Conservation (phyloP, 2,888 invertebrate genomes). For the Caenorhabditis sinica region DNA sequence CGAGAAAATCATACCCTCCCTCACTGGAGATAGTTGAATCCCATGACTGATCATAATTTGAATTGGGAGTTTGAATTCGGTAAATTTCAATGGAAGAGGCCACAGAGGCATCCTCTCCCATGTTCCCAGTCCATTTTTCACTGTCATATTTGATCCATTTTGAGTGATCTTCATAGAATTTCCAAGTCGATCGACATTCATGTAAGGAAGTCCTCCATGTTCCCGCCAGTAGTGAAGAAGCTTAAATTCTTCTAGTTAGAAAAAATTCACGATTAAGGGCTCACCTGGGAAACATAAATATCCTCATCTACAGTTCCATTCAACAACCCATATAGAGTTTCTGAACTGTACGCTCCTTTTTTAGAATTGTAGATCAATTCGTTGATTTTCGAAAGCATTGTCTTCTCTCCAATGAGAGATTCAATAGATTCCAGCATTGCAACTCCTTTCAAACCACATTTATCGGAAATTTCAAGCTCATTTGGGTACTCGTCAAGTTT, state of each 20-base stretch:
- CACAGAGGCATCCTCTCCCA: slow-evolving; percentile 73
- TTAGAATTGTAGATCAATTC: slow-evolving; percentile 63
- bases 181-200: slow-evolving; percentile 66
- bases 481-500: slow-evolving; percentile 65
- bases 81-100: slow-evolving; percentile 71
- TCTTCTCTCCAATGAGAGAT: slow-evolving; percentile 64
- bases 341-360: slow-evolving; percentile 41
- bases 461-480: slow-evolving; percentile 63
- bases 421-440: slow-evolving; percentile 69
- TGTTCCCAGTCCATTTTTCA: slow-evolving; percentile 58
- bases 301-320: slow-evolving; percentile 62
- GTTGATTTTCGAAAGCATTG: slow-evolving; percentile 66
- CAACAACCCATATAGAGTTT: slow-evolving; percentile 47
- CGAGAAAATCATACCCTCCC: slow-evolving; percentile 62
- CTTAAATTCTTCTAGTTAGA: slow-evolving; percentile 26
- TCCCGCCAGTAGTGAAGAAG: slow-evolving; percentile 68
- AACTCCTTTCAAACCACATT: slow-evolving; percentile 71
- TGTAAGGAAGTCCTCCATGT: slow-evolving; percentile 69
- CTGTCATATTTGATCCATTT: slow-evolving; percentile 60
- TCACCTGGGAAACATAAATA: slow-evolving; percentile 62
- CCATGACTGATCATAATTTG: slow-evolving; percentile 73
- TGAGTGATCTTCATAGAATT: slow-evolving; percentile 66
- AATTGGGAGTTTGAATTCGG: slow-evolving; percentile 71
- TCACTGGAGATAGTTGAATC: slow-evolving; percentile 68
- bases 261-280: background rate